A percentile compares a stretch with the other conserved stretches of the same genome.
phyloP scores from a whole-genome alignment of 2,113 vertebrate genomes.

The Xiphorhynchus elegans region DNA sequence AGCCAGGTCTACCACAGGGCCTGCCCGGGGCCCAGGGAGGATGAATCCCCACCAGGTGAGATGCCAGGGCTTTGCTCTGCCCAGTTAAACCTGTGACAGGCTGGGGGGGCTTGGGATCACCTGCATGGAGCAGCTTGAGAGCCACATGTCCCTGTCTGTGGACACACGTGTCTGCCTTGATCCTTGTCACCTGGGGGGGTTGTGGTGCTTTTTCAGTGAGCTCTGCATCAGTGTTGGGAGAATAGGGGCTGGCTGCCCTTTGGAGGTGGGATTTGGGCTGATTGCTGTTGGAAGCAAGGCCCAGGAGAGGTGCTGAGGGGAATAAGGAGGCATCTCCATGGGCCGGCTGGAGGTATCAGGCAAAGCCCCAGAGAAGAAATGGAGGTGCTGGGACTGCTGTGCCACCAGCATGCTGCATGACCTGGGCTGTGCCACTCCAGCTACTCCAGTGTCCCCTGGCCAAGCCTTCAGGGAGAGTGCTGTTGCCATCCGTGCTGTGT shows the following conservation, averaged over 20 bases:
- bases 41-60: slow-evolving; percentile 46
- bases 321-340: background rate
- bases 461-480: background rate
- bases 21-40: slow-evolving; percentile 31
- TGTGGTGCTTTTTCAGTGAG: background rate
- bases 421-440: background rate
- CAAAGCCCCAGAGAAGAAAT: background rate
- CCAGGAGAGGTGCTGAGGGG: background rate
- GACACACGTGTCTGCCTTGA: background rate
- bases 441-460: background rate
- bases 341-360: background rate
- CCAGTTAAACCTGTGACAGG: background rate
- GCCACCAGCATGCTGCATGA: background rate
- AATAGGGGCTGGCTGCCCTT: background rate
- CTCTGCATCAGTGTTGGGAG: background rate
- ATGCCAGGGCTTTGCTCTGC: background rate
- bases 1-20: slow-evolving; percentile 41
- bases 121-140: slow-evolving; percentile 34
- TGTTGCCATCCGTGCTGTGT: background rate
- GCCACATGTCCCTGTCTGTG: background rate
- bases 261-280: background rate
- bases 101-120: background rate
- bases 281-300: background rate
- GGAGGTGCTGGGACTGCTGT: background rate
- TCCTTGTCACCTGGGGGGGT: background rate